Evolutionary conservation across 37 sponge, comb jelly and placozoan genomes (phyloP).

Genomic region (Corticium candelabrum): DNA sequence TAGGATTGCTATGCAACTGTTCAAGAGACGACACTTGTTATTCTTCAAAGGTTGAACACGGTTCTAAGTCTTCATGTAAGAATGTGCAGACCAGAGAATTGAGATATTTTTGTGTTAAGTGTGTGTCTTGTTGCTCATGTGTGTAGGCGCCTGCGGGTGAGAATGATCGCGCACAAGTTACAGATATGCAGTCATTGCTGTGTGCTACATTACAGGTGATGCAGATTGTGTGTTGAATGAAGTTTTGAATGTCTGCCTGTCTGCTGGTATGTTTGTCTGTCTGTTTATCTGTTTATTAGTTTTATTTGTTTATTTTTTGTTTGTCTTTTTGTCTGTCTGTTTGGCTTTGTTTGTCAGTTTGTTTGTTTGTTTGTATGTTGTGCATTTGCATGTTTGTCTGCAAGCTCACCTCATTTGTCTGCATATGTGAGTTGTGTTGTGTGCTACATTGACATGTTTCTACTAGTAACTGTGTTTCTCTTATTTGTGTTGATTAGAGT

Average conservation of each 20-base stretch:
- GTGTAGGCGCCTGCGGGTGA: slow-evolving; percentile 8
- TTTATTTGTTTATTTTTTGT: too few species aligned
- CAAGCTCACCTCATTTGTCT: not conserved
- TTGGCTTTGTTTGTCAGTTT: too few species aligned
- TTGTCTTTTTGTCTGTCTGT: too few species aligned
- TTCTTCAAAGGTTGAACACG: slow-evolving; percentile 58
- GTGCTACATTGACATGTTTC: not conserved
- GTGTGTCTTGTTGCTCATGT: not conserved
- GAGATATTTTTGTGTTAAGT: not conserved
- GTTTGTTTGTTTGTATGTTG: too few species aligned
- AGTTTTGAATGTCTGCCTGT: too few species aligned
- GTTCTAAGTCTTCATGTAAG: slow-evolving; percentile 34
- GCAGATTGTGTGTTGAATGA: not conserved
- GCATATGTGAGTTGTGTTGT: too few species aligned
- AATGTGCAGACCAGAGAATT: too few species aligned
- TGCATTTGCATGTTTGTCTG: too few species aligned
- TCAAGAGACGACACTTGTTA: slow-evolving; percentile 54
- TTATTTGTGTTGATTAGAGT: slow-evolving; percentile 33
- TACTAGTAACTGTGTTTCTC: not conserved
- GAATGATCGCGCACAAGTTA: slow-evolving; percentile 47
- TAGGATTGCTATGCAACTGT: slow-evolving; percentile 84
- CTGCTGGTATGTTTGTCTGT: too few species aligned
- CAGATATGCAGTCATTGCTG: slow-evolving; percentile 78
- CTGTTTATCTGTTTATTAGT: too few species aligned
- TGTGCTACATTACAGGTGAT: slow-evolving; percentile 95